Evolutionary conservation across 2,888 invertebrate genomes (phyloP).

Genomic region (Adelognathus sp.): DNA sequence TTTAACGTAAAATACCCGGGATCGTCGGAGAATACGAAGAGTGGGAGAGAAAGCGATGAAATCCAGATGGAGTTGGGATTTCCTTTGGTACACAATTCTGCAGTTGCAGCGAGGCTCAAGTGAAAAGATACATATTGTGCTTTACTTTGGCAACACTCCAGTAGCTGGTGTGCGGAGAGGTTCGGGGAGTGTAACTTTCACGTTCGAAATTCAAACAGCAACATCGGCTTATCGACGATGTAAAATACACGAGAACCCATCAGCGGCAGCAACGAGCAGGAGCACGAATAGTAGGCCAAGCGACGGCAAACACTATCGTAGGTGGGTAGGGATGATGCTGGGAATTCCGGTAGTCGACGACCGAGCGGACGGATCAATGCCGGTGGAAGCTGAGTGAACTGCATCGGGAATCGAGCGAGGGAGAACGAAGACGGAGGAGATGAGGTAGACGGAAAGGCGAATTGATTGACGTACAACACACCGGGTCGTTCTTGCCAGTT

Average conservation of each 20-base stretch:
- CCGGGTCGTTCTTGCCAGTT: slow-evolving; percentile 24
- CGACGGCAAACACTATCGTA: background rate
- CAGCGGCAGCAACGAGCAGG: slow-evolving; percentile 21
- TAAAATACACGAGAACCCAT: slow-evolving; percentile 56
- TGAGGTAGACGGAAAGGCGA: background rate
- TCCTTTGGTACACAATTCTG: slow-evolving; percentile 12
- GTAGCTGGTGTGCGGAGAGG: slow-evolving; percentile 37
- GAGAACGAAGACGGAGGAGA: background rate
- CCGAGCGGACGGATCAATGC: slow-evolving; percentile 14
- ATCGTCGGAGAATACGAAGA: slow-evolving; percentile 25
- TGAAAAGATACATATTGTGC: slow-evolving; percentile 60
- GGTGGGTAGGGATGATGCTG: slow-evolving; percentile 6
- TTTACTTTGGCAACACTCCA: slow-evolving; percentile 66
- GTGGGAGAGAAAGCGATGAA: slow-evolving; percentile 13
- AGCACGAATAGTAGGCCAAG: background rate
- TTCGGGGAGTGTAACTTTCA: slow-evolving; percentile 61
- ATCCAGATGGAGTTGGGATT: slow-evolving; percentile 20
- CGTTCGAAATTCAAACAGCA: slow-evolving; percentile 63
- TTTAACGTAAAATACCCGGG: slow-evolving; percentile 53
- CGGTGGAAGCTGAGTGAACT: slow-evolving; percentile 15
- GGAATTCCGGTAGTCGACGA: slow-evolving; percentile 10
- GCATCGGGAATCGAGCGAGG: slow-evolving; percentile 30
- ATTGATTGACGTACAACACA: slow-evolving; percentile 3
- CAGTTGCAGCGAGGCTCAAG: slow-evolving; percentile 32
- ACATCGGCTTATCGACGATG: slow-evolving; percentile 61